phyloP scores from a whole-genome alignment of 2,113 vertebrate genomes.

The Psophia crepitans region DNA sequence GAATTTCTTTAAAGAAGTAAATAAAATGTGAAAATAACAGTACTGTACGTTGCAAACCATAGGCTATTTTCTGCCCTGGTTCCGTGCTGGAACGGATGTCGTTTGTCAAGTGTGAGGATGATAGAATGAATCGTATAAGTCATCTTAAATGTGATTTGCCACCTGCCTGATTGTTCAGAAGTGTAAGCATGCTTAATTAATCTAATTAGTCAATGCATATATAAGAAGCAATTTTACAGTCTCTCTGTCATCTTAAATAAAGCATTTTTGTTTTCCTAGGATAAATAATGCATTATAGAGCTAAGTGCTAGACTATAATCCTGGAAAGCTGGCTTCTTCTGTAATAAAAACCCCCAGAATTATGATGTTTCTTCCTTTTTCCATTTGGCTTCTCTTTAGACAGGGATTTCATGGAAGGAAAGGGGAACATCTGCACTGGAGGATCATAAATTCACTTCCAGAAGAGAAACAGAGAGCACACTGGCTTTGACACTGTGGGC shows the following conservation, averaged over 20 bases:
- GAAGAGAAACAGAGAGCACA: background rate
- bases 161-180: constrained; percentile 77
- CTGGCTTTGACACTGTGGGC: background rate
- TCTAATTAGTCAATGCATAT: constrained; percentile 79
- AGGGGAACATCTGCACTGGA: background rate
- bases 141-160: constrained; percentile 75
- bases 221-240: constrained; percentile 76
- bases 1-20: constrained; percentile 16
- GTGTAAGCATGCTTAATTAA: constrained; percentile 78
- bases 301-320: constrained; percentile 47
- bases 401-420: background rate
- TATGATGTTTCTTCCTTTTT: background rate
- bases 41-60: constrained; percentile 17
- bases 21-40: constrained; percentile 35
- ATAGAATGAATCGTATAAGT: constrained; percentile 70
- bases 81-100: constrained; percentile 61
- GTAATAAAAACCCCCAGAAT: constrained; percentile 52
- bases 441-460: constrained; percentile 28
- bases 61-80: constrained; percentile 29
- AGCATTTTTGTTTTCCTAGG: constrained; percentile 75
- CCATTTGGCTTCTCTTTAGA: constrained; percentile 34
- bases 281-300: constrained; percentile 73
- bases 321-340: constrained; percentile 42
- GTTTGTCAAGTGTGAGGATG: constrained; percentile 71
- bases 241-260: constrained; percentile 76